Percentiles rank a stretch among this genome's conserved stretches.
Evolutionary conservation across 2,888 invertebrate genomes (phyloP).

Genomic region (Acanthopleura granulata): DNA sequence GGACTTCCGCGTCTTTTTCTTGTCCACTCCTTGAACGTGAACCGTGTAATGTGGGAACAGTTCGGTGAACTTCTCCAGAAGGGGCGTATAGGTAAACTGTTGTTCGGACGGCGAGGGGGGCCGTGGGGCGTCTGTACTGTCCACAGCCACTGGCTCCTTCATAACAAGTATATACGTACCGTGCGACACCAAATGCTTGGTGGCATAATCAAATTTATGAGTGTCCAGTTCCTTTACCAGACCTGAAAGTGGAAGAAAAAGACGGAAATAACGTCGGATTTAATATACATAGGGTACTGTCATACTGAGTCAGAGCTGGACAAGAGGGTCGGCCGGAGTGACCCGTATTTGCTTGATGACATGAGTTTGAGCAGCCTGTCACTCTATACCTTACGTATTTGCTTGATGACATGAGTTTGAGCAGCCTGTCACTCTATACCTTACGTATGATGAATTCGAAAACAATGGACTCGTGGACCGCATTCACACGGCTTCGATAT

Average conservation of each 20-base stretch:
- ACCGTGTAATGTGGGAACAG: slow-evolving; percentile 62
- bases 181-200: slow-evolving; percentile 63
- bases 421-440: too few species aligned
- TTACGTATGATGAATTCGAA: too few species aligned
- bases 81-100: slow-evolving; percentile 58
- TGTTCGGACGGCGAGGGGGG: slow-evolving; percentile 37
- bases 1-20: slow-evolving; percentile 36
- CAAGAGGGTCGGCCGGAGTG: too few species aligned
- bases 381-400: too few species aligned
- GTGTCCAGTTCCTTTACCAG: slow-evolving; percentile 65
- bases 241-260: slow-evolving; percentile 47
- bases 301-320: too few species aligned
- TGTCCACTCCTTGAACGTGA: slow-evolving; percentile 53
- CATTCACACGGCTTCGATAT: too few species aligned
- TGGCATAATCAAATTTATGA: slow-evolving; percentile 63
- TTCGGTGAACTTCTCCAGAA: slow-evolving; percentile 60
- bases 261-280: too few species aligned
- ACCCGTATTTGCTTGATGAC: too few species aligned
- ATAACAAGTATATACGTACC: slow-evolving; percentile 65
- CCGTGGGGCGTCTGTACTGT: slow-evolving; percentile 31
- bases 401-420: too few species aligned
- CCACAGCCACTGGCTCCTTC: slow-evolving; percentile 47
- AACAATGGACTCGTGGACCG: too few species aligned
- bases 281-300: too few species aligned
- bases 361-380: too few species aligned